These are phyloP conservation scores for Acrocephalus arundinaceus DNA, from an alignment of 2,113 vertebrate genomes.

Conservation along the genomic window DNA sequence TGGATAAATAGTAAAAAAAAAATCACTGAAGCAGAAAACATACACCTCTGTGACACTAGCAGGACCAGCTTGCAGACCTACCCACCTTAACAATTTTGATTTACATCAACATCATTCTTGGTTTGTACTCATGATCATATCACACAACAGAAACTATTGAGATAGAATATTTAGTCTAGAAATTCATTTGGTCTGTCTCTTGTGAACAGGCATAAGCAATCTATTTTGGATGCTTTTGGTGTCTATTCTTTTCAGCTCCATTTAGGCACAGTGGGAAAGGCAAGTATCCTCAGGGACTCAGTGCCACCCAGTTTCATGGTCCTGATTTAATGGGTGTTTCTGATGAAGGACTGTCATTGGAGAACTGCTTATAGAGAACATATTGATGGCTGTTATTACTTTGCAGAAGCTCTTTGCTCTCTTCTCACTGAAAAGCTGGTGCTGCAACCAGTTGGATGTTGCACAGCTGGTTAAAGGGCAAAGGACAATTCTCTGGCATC, in stretches of 20 bases:
- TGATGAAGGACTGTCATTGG: not conserved
- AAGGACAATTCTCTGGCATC: not conserved
- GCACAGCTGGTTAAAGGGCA: not conserved
- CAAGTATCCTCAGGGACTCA: not conserved
- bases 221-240: not conserved
- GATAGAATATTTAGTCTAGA: not conserved
- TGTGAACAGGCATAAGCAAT: not conserved
- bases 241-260: not conserved
- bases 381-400: not conserved
- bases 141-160: not conserved
- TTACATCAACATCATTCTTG: not conserved
- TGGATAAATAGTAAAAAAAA: not conserved
- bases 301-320: not conserved
- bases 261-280: not conserved
- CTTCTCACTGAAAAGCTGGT: not conserved
- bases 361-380: not conserved
- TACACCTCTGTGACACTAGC: not conserved
- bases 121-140: not conserved
- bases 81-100: not conserved
- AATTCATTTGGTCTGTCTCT: not conserved
- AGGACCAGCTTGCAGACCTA: not conserved
- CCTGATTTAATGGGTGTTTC: not conserved
- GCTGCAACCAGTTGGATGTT: accelerated
- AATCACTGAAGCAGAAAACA: not conserved
- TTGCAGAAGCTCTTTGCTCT: not conserved